Evolutionary conservation across 2,113 vertebrate species (phyloP).

Genomic region (Ptyas mucosa): DNA sequence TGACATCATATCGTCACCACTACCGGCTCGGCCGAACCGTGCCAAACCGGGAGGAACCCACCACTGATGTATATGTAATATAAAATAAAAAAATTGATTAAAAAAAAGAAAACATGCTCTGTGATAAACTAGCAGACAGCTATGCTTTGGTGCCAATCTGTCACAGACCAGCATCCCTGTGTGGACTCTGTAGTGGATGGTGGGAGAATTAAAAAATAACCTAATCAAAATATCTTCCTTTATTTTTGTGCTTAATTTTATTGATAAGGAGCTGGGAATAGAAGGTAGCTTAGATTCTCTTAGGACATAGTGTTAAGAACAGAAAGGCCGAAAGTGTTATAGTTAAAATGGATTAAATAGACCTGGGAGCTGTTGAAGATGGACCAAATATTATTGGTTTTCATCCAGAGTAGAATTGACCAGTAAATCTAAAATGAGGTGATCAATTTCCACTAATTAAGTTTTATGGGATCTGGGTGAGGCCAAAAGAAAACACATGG

Average conservation of each 20-base stretch:
- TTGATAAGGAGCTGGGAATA: not conserved
- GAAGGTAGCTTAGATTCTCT: not conserved
- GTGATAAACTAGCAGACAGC: not conserved
- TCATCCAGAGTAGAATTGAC: not conserved
- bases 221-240: not conserved
- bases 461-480: not conserved
- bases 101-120: not conserved
- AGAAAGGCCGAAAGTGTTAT: not conserved
- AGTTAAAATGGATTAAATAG: not conserved
- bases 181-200: not conserved
- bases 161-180: not conserved
- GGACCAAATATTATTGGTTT: not conserved
- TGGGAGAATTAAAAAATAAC: not conserved
- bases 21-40: no score
- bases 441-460: not conserved
- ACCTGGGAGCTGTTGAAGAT: not conserved
- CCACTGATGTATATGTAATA: no score
- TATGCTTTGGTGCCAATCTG: not conserved
- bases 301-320: not conserved
- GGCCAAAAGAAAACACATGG: not conserved
- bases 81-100: no score
- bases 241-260: not conserved
- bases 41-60: no score
- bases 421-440: not conserved
- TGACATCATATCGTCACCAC: no score